Evolutionary conservation across 2,797 vertebrate genomes (phyloP), one percentile per base, ranked within the genome.

Genomic region (Parauchenoglanis ngamensis): DNA sequence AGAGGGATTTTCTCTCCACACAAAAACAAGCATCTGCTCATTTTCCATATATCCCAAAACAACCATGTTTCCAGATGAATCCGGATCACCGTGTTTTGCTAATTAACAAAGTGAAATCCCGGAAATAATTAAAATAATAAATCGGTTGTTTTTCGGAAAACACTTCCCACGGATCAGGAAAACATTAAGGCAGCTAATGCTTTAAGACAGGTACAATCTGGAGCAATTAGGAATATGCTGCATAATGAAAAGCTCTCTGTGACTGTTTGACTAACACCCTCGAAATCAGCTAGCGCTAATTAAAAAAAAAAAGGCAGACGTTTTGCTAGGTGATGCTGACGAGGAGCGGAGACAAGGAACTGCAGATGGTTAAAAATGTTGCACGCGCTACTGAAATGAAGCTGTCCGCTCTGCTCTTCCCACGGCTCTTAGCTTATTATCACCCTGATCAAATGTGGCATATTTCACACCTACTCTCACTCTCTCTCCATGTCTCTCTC

Each of bases 381-480:
- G 44, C 15, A 35, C 46, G 49, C 70, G 56, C 3, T 44, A 40
- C n/a, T 76, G 72, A 76, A 80, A 70, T 73, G 73, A 83, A 83
- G 25, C 65, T 56, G 52, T 25, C 31, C 12, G 13, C 87, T 44
- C 88, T 85, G 89, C 91, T 92, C 94, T 91, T 95, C 94, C 92
- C 94, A 93, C 87, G 91, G 88, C 94, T 90, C 94, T 92, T 91
- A 92, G 92, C 94, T 95, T 93, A 95, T 96, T 96, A 95, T 95
- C 95, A 95, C 95, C 93, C 95, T 90, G 90, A 86, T 91, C 90
- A 85, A 94, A 94, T 92, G 92, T 91, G 83, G 78, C 92, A 84
- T 93, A 92, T 94, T 95, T 95, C 95, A 95, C 95, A 95, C 94
- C 91, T 88, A 85, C 31, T 81, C 52, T 65, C 40, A 65, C 15